phyloP scores from a whole-genome alignment of 2,797 vertebrate species.

The Danio tinwini region DNA sequence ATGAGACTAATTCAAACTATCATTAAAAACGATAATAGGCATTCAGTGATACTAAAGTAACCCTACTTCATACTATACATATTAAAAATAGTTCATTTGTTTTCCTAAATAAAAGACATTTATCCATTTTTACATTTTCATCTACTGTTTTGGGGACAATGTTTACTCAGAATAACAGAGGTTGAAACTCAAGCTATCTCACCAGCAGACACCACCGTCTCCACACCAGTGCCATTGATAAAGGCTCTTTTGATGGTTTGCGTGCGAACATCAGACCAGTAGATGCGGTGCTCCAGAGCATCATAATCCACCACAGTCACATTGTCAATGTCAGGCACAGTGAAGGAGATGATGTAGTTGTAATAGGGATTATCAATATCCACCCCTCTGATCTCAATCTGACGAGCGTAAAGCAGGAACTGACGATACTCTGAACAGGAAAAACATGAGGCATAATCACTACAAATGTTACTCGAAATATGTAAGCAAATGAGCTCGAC shows the following conservation, averaged over 20 bases:
- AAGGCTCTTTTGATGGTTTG: conserved; percentile 97
- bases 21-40: too few relatives aligned
- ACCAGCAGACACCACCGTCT: conserved; percentile 96
- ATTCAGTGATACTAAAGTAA: too few relatives aligned
- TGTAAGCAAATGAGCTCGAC: too few relatives aligned
- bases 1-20: too few relatives aligned
- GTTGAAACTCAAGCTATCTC: conserved; percentile 42
- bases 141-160: not conserved
- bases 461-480: not conserved
- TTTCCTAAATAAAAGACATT: not conserved
- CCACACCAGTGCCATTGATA: conserved; percentile 96
- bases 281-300: conserved; percentile 92
- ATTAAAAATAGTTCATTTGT: too few relatives aligned
- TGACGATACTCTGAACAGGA: conserved; percentile 85
- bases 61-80: too few relatives aligned
- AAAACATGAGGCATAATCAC: not conserved
- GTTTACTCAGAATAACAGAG: not conserved
- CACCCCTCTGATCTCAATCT: conserved; percentile 96
- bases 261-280: conserved; percentile 96
- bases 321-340: conserved; percentile 94
- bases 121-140: not conserved
- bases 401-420: conserved; percentile 95
- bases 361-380: conserved; percentile 97
- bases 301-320: conserved; percentile 96
- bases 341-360: conserved; percentile 99